Evolutionary conservation across 2,888 invertebrate genomes (phyloP).

Genomic region (Gortyna flavago): DNA sequence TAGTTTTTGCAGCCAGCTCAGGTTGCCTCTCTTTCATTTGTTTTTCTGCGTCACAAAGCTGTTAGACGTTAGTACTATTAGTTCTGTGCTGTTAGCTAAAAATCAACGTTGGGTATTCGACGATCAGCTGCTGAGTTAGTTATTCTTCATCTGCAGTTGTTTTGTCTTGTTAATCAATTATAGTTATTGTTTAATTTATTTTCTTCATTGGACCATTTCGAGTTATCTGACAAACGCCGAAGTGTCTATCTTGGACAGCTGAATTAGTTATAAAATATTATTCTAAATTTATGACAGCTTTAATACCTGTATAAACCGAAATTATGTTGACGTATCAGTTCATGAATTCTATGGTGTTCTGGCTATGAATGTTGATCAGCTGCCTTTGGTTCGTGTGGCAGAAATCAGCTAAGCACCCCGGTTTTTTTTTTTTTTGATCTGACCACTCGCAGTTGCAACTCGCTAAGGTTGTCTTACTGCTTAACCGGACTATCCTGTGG

Average conservation of each 20-base stretch:
- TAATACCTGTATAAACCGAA: conserved; percentile 77
- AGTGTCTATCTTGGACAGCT: conserved; percentile 16
- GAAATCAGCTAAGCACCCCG: background rate
- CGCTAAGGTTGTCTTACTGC: too few relatives aligned
- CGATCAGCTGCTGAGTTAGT: background rate
- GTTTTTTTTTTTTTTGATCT: too few relatives aligned
- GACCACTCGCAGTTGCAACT: too few relatives aligned
- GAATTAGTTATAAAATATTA: conserved; percentile 71
- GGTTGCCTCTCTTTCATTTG: background rate
- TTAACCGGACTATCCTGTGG: too few relatives aligned
- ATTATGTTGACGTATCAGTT: conserved; percentile 79
- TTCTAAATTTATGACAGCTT: conserved; percentile 75
- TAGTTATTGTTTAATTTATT: background rate
- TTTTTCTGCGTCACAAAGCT: background rate
- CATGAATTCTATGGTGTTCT: conserved; percentile 71
- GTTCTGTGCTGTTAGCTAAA: background rate
- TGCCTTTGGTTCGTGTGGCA: background rate
- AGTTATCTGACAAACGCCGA: conserved; percentile 15
- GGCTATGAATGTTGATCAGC: conserved; percentile 27
- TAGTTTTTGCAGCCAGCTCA: background rate
- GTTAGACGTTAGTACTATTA: too few relatives aligned
- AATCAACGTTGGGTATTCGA: background rate
- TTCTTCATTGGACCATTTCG: background rate
- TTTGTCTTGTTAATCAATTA: background rate
- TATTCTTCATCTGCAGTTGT: background rate